These are phyloP conservation scores for Limonius californicus DNA, from an alignment of 1,140 invertebrate genomes.

Conservation along the genomic window DNA sequence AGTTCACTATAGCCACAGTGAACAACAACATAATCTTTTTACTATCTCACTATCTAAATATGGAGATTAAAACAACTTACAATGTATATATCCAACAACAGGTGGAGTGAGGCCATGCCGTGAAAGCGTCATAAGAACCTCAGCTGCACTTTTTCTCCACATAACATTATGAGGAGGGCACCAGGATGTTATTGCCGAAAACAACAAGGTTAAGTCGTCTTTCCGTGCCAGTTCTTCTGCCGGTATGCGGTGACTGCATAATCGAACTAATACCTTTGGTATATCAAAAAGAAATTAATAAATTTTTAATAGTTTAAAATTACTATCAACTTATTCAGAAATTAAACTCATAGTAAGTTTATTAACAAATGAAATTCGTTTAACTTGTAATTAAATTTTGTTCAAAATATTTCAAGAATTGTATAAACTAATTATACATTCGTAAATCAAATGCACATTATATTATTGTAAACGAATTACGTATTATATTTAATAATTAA, in stretches of 20 bases:
- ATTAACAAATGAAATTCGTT: background rate
- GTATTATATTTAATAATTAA: constrained; percentile 15
- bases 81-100: constrained; percentile 96
- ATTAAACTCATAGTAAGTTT: constrained; percentile 7
- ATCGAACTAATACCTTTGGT: constrained; percentile 87
- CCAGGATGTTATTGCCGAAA: constrained; percentile 94
- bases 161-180: constrained; percentile 89
- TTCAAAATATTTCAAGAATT: no score
- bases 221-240: constrained; percentile 95
- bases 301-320: no score
- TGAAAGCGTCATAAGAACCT: constrained; percentile 94
- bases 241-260: constrained; percentile 88
- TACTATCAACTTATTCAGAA: no score
- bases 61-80: constrained; percentile 65
- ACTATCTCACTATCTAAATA: no score
- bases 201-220: constrained; percentile 93
- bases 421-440: no score
- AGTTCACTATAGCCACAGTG: no score
- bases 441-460: constrained; percentile 4
- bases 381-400: no score
- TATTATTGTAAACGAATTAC: background rate
- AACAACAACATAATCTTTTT: no score
- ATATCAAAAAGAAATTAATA: no score
- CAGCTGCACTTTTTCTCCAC: constrained; percentile 95
- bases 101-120: constrained; percentile 87